Base-by-base conservation (phyloP, 2,113 vertebrate species). In the Cyanistes caeruleus region DNA sequence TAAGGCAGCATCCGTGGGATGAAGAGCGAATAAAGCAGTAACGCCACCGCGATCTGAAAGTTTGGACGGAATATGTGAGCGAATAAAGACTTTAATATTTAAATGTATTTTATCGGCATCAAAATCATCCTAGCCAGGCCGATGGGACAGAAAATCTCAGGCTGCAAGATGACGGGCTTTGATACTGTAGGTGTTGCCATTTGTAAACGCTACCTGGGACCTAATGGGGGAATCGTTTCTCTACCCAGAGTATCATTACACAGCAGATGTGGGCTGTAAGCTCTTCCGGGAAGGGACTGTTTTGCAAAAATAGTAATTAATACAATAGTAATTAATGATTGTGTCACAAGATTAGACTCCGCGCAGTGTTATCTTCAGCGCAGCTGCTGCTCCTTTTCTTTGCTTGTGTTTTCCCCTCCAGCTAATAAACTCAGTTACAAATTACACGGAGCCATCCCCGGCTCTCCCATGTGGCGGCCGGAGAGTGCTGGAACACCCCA, bases 1-100 rank as follows among this genome's bases (percentile, higher is more conserved):
- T 98, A 98, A 98, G 97, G 94, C 98, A 97, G 98, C 97, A 97
- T 98, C 97, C 91, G 97, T 92, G 96, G 97, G 97, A 98, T 97
- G 90, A 96, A 96, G 90, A 88, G 75, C 46, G 72, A 96, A 90
- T 83, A 85, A 92, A 88, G 91, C 74, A 51, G 82, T 80, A 91
- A 56, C 22, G 16, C 53, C 83, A 75, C 25, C 6, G 3, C 52
- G 28, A 83, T 84, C 79, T 93, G 24, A 89, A 96, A 94, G 87
- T 92, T 91, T 37, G 87, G 46, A 39, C 17, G 10, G 87, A 52
- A 53, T 78, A n/a, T 5, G 65, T 16, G 53, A 13, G 5, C 2
- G 90, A 94, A 90, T 37, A 62, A 59, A 81, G 74, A 59, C 87
- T 93, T 91, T 75, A 90, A 79, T 88, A 86, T 93, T 94, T 80